Conservation (phyloP, 2,113 vertebrate species). For the Xenotilapia caudafasciata region DNA sequence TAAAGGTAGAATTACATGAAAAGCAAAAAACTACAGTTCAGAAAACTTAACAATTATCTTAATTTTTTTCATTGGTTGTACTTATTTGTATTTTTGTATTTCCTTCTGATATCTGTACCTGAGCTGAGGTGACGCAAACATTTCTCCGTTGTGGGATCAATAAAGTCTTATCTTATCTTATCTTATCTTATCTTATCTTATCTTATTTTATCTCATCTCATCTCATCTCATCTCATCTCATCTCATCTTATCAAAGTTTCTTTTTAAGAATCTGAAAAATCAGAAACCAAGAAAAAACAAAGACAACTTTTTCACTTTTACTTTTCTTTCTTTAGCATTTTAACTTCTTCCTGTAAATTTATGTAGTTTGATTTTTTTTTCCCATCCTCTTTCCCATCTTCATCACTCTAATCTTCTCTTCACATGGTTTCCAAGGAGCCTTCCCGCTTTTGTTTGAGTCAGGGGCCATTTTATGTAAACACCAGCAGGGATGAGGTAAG, state of each 20-base stretch:
- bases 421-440: constrained; percentile 20
- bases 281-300: neutral
- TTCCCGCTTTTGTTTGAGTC: constrained; percentile 30
- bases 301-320: neutral
- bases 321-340: neutral
- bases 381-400: neutral
- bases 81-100: no score
- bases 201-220: no score
- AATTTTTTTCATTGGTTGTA: no score
- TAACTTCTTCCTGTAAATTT: neutral
- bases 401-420: constrained; percentile 14
- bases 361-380: neutral
- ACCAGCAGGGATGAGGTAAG: constrained; percentile 27
- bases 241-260: neutral
- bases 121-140: no score
- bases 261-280: neutral
- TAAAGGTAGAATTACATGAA: neutral
- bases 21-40: neutral
- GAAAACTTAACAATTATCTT: neutral
- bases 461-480: constrained; percentile 34
- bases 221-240: no score
- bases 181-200: no score
- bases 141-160: no score
- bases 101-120: no score
- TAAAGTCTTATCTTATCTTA: no score